Conservation (phyloP, 2,113 vertebrate genomes). For the Nannobrachium achirus region DNA sequence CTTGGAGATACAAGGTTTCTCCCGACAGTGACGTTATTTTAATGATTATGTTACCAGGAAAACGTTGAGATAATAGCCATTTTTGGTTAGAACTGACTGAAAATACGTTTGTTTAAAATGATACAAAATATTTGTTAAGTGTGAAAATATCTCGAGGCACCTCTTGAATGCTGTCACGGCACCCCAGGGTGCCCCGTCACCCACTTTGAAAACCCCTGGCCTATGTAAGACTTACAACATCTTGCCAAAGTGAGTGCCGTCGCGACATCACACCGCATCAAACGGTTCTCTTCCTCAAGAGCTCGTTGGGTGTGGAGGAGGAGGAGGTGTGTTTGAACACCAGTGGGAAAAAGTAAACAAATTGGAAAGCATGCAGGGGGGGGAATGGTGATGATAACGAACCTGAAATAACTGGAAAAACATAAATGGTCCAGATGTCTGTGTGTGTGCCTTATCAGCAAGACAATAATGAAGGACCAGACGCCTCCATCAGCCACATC, state of each 20-base stretch:
- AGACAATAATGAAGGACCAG: constrained; percentile 42
- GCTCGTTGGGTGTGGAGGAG: not conserved
- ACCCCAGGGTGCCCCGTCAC: too few relatives aligned
- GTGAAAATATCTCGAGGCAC: too few relatives aligned
- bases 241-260: constrained; percentile 10
- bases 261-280: constrained; percentile 22
- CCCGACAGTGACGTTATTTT: too few relatives aligned
- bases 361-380: not conserved
- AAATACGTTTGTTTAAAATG: too few relatives aligned
- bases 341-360: constrained; percentile 38
- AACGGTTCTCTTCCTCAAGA: constrained; percentile 16
- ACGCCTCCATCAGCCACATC: constrained; percentile 41
- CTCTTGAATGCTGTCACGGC: too few relatives aligned
- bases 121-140: too few relatives aligned
- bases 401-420: constrained; percentile 34
- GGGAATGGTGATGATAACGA: constrained; percentile 15
- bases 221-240: too few relatives aligned
- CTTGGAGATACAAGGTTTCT: too few relatives aligned
- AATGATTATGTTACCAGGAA: too few relatives aligned
- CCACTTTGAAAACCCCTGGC: too few relatives aligned
- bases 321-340: constrained; percentile 44
- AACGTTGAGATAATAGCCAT: too few relatives aligned
- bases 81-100: too few relatives aligned
- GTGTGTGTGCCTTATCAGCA: constrained; percentile 30
- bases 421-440: constrained; percentile 63